phyloP scores from a whole-genome alignment of 1,140 invertebrate species.

The Drosophila oshimai region DNA sequence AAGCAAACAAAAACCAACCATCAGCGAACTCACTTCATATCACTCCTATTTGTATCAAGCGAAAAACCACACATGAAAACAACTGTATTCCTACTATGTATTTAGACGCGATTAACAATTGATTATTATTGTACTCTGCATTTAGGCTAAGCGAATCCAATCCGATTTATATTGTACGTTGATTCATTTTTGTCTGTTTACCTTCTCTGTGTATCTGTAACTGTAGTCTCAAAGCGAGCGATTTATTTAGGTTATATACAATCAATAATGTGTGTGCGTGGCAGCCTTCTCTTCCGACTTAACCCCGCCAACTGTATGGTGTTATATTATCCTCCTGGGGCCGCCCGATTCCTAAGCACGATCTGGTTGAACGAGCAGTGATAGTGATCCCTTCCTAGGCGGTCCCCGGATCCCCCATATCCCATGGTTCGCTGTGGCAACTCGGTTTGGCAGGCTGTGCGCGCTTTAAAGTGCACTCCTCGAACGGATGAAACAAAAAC shows the following conservation, averaged over 20 bases:
- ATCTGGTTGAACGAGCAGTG: background rate
- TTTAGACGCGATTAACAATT: constrained; percentile 40
- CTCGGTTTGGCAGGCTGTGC: background rate
- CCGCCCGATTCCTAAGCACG: constrained; percentile 3
- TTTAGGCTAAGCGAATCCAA: constrained; percentile 22
- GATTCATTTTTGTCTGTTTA: constrained; percentile 29
- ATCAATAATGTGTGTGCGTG: background rate
- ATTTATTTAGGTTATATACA: constrained; percentile 31
- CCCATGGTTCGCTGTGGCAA: background rate
- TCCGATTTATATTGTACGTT: constrained; percentile 39
- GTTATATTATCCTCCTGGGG: background rate
- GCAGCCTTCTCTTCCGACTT: background rate
- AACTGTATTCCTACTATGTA: constrained; percentile 76
- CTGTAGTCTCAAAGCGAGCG: constrained; percentile 3
- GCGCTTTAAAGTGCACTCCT: background rate
- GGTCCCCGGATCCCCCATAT: background rate
- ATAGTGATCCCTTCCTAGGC: constrained; percentile 4
- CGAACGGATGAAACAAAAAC: background rate
- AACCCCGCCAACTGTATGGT: too few relatives aligned
- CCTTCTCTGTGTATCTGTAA: too few relatives aligned
- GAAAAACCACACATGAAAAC: constrained; percentile 33
- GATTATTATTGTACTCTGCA: constrained; percentile 17
- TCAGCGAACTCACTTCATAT: constrained; percentile 56
- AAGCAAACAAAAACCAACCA: constrained; percentile 4
- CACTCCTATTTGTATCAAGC: constrained; percentile 61